A percentile compares a stretch with the other conserved stretches of the same genome.
Evolutionary conservation across 2,888 invertebrate species (phyloP).

Genomic region (Pyrocoelia pectoralis): DNA sequence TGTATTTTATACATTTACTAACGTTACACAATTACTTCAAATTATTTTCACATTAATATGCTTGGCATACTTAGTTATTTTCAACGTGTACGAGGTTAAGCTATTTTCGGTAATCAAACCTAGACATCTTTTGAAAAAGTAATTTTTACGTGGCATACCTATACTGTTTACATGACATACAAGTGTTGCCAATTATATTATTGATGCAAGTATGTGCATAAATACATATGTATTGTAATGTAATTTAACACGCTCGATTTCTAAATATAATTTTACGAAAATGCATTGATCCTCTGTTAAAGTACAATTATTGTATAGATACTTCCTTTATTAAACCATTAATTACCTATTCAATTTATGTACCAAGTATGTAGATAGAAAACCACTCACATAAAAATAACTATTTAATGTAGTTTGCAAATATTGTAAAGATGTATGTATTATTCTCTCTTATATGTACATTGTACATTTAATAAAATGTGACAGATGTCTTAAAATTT

Average conservation of each 20-base stretch:
- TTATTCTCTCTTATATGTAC: constrained; percentile 23
- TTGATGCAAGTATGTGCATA: background rate
- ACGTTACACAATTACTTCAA: background rate
- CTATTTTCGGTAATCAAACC: constrained; percentile 6
- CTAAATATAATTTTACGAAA: background rate
- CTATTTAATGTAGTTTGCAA: constrained; percentile 21
- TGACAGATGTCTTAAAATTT: background rate
- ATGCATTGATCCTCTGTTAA: constrained; percentile 15
- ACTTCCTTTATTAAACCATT: constrained; percentile 21
- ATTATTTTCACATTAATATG: background rate
- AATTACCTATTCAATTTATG: constrained; percentile 29
- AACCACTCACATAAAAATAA: constrained; percentile 13
- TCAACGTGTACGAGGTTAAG: background rate
- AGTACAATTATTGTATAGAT: constrained; percentile 27
- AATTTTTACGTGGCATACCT: background rate
- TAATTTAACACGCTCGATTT: background rate
- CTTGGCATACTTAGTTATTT: constrained; percentile 8
- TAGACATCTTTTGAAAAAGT: constrained; percentile 9
- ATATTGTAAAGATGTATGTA: constrained; percentile 34
- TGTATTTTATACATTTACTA: no score
- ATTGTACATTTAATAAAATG: constrained; percentile 25
- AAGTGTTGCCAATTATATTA: background rate
- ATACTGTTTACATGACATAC: background rate
- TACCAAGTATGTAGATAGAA: constrained; percentile 29
- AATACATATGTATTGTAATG: background rate